A percentile compares a stretch with the other conserved stretches of the same genome.
phyloP scores from a whole-genome alignment of 2,113 vertebrate species.

The Sinocyclocheilus grahami region DNA sequence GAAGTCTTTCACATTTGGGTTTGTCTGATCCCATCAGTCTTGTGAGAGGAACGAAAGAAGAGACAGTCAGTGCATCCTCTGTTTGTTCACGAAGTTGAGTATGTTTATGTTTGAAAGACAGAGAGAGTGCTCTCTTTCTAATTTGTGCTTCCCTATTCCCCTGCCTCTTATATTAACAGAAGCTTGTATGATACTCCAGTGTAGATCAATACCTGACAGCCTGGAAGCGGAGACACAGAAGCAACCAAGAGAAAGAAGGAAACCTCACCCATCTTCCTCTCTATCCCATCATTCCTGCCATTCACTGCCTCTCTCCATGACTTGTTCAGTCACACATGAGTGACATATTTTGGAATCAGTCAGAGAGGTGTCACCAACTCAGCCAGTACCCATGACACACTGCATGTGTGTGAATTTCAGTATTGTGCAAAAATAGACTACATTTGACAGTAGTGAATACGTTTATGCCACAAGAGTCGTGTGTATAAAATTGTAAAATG shows the following conservation, averaged over 20 bases:
- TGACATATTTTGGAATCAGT: slow-evolving; percentile 14
- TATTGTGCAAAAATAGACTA: neutral
- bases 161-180: slow-evolving; percentile 47
- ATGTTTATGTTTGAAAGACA: slow-evolving; percentile 5
- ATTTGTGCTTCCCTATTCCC: slow-evolving; percentile 36
- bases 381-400: neutral
- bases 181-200: slow-evolving; percentile 32
- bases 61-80: slow-evolving; percentile 13
- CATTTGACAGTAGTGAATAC: neutral
- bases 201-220: slow-evolving; percentile 49
- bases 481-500: neutral
- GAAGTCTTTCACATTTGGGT: slow-evolving; percentile 38
- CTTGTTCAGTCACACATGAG: neutral
- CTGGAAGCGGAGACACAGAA: neutral
- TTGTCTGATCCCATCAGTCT: slow-evolving; percentile 46
- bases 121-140: slow-evolving; percentile 21
- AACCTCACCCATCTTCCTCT: slow-evolving; percentile 13
- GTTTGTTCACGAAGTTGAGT: neutral
- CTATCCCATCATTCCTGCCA: neutral
- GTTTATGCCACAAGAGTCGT: slow-evolving; percentile 45
- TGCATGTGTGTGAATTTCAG: neutral
- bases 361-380: slow-evolving; percentile 1
- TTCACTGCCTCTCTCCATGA: neutral
- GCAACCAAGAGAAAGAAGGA: slow-evolving; percentile 5
- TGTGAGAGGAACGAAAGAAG: neutral